Evolutionary conservation across 2,797 vertebrate genomes (phyloP).

Genomic region (Eulemur mongoz): DNA sequence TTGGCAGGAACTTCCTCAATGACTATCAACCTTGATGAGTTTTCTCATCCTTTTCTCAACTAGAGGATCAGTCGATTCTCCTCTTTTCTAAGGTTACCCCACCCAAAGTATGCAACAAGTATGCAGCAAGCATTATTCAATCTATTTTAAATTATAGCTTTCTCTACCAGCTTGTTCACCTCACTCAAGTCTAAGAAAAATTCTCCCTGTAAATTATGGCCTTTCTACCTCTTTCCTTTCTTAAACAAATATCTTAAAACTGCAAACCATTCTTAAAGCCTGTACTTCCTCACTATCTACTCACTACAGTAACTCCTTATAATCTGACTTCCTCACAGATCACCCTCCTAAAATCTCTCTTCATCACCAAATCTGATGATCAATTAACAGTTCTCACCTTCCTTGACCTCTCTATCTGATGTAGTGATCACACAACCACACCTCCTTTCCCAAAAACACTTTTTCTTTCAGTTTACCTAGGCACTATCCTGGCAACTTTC

Average conservation of each 20-base stretch:
- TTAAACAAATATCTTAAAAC: constrained; percentile 61
- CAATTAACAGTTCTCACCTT: background rate
- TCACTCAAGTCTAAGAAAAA: constrained; percentile 48
- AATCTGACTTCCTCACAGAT: constrained; percentile 28
- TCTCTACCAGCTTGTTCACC: constrained; percentile 20
- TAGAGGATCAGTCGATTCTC: background rate
- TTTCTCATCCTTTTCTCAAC: constrained; percentile 23
- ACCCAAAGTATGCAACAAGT: background rate
- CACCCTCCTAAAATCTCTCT: constrained; percentile 5
- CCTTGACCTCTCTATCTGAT: background rate
- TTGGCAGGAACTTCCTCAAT: background rate
- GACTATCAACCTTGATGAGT: background rate
- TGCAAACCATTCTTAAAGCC: background rate
- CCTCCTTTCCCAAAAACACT: background rate
- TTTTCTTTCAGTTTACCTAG: background rate
- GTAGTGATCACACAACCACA: background rate
- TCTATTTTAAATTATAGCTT: constrained; percentile 45
- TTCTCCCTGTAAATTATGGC: constrained; percentile 34
- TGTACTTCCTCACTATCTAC: constrained; percentile 48
- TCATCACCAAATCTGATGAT: background rate
- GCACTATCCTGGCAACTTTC: background rate
- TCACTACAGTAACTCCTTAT: background rate
- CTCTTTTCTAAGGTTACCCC: background rate
- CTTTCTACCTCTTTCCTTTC: constrained; percentile 21
- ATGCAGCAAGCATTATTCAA: background rate